phyloP scores from a whole-genome alignment of 2,888 invertebrate genomes.

The Napeogenes sylphis region DNA sequence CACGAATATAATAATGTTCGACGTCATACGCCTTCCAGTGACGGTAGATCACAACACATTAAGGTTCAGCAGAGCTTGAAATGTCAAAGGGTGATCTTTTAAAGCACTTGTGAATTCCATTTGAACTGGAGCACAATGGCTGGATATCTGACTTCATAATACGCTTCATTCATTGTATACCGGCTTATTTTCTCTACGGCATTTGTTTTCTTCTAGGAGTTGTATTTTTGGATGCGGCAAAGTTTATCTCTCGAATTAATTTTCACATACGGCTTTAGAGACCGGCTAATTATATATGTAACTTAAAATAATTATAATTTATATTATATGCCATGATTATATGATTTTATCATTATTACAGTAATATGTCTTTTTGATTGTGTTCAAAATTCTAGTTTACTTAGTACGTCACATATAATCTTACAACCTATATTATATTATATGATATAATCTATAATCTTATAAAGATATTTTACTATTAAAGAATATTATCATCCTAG shows the following conservation, averaged over 20 bases:
- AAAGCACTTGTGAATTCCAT: slow-evolving; percentile 10
- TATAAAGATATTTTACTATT: too few species aligned
- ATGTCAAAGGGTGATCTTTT: neutral
- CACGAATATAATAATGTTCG: too few species aligned
- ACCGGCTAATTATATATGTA: slow-evolving; percentile 2
- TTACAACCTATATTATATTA: too few species aligned
- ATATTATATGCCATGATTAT: too few species aligned
- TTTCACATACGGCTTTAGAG: slow-evolving; percentile 37
- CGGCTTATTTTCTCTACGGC: slow-evolving; percentile 60
- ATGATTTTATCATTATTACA: too few species aligned
- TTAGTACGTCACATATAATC: too few species aligned
- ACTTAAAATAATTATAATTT: too few species aligned
- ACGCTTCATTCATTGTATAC: slow-evolving; percentile 41
- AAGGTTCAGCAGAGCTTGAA: neutral
- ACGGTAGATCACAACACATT: neutral
- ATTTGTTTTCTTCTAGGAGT: slow-evolving; percentile 70
- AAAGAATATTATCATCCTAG: too few species aligned
- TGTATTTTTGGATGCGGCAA: slow-evolving; percentile 61
- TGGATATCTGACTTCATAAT: slow-evolving; percentile 32
- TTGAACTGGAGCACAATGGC: slow-evolving; percentile 12
- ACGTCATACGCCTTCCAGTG: neutral
- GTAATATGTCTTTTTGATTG: too few species aligned
- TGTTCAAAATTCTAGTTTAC: too few species aligned
- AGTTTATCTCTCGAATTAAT: slow-evolving; percentile 59
- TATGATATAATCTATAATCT: too few species aligned